Evolutionary conservation across 2,888 invertebrate species (phyloP).

Genomic region (Dolomedes plantarius): DNA sequence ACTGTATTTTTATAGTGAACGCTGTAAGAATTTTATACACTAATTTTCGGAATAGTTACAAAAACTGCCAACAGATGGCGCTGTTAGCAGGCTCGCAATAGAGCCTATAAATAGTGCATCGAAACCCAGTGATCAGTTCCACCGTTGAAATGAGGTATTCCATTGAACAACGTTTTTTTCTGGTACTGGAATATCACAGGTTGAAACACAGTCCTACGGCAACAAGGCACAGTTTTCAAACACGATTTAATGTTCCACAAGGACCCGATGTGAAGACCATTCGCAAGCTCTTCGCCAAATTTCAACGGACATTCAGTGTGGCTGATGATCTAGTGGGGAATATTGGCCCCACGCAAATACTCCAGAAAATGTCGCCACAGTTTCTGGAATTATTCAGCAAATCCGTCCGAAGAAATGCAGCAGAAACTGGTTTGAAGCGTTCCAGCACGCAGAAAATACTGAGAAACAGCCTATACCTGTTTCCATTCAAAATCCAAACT

Average conservation of each 20-base stretch:
- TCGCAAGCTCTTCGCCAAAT: not conserved
- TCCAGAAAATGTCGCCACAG: slow-evolving; percentile 25
- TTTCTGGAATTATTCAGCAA: slow-evolving; percentile 25
- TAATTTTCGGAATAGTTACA: too few relatives aligned
- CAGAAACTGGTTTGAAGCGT: slow-evolving; percentile 1
- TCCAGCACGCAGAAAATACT: slow-evolving; percentile 16
- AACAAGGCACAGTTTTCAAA: not conserved
- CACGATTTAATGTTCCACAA: not conserved
- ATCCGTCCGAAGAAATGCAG: slow-evolving; percentile 14
- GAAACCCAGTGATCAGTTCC: not conserved
- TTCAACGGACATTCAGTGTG: slow-evolving; percentile 16
- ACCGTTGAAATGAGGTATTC: not conserved
- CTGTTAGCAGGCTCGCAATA: not conserved
- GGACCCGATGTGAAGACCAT: not conserved
- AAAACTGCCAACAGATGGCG: not conserved
- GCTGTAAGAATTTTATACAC: not conserved
- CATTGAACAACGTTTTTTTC: slow-evolving; percentile 2
- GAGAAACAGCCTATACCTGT: slow-evolving; percentile 14
- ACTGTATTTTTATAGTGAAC: not conserved
- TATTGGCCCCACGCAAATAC: not conserved
- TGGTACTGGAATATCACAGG: slow-evolving; percentile 4
- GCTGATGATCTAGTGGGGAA: slow-evolving; percentile 2
- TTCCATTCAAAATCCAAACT: not conserved
- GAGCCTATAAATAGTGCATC: too few relatives aligned
- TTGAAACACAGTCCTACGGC: slow-evolving; percentile 8